These are phyloP conservation scores for Tragelaphus strepsiceros DNA, from an alignment of 2,113 vertebrate species.

Conservation along the genomic window DNA sequence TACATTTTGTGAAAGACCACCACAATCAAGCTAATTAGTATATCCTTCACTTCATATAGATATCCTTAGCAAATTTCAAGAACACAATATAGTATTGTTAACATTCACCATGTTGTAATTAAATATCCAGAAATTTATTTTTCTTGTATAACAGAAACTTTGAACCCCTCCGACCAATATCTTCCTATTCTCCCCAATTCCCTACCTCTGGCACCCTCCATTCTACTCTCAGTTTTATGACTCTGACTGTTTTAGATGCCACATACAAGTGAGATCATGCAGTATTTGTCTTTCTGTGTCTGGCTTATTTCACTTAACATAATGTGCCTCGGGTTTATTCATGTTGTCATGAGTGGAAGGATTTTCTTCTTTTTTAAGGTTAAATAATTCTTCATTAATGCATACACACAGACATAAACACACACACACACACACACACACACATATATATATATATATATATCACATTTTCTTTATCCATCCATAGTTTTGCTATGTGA, in stretches of 20 bases:
- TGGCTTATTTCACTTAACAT: not conserved
- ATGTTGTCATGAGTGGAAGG: not conserved
- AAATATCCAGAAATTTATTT: not conserved
- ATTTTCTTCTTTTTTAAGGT: not conserved
- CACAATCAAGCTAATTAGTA: not conserved
- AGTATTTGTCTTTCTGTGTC: not conserved
- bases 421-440: not conserved
- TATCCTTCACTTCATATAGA: not conserved
- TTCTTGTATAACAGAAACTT: not conserved
- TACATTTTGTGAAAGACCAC: not conserved
- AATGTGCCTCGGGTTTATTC: not conserved
- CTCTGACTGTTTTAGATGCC: not conserved
- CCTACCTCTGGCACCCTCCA: not conserved
- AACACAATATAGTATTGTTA: not conserved
- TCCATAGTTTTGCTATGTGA: not conserved
- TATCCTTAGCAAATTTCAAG: not conserved
- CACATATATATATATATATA: too few relatives aligned
- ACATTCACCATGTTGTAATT: not conserved
- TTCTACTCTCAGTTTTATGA: not conserved
- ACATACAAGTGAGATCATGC: not conserved
- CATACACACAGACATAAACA: too few relatives aligned
- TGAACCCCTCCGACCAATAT: not conserved
- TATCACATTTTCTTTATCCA: not conserved
- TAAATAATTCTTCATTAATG: not conserved
- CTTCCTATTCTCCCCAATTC: too few relatives aligned